phyloP scores from a whole-genome alignment of 1,140 invertebrate species.

The Drosophila erecta region DNA sequence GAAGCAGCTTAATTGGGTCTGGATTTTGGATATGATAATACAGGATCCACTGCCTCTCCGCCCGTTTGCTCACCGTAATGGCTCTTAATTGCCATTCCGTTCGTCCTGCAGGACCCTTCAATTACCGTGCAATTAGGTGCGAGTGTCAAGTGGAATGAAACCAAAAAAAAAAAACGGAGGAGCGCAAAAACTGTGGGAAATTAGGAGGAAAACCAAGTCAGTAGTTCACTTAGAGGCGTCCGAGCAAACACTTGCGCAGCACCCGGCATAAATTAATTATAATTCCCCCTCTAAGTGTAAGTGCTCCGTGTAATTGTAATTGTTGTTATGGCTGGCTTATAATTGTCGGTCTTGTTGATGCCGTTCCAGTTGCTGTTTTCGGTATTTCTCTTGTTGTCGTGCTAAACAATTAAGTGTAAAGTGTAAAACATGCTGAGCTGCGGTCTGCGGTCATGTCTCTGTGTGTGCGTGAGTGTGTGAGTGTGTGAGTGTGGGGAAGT shows the following conservation, averaged over 20 bases:
- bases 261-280: conserved; percentile 54
- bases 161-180: conserved; percentile 2
- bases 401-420: conserved; percentile 54
- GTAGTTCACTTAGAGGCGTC: conserved; percentile 49
- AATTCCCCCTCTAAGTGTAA: conserved; percentile 37
- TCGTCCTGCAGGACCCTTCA: conserved; percentile 35
- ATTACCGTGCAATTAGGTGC: conserved; percentile 39
- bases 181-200: neutral
- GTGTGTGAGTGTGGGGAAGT: neutral
- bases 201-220: conserved; percentile 21
- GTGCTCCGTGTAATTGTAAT: conserved; percentile 47
- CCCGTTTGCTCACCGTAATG: conserved; percentile 24
- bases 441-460: conserved; percentile 33
- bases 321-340: conserved; percentile 53
- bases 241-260: conserved; percentile 26
- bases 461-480: neutral
- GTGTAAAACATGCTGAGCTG: conserved; percentile 47
- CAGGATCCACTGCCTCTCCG: neutral
- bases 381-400: conserved; percentile 22
- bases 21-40: conserved; percentile 32
- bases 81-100: conserved; percentile 36
- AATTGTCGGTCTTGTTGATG: conserved; percentile 52
- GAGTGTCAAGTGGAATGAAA: conserved; percentile 23
- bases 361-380: conserved; percentile 21
- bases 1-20: conserved; percentile 33